A percentile compares a stretch with the other conserved stretches of the same genome.
These are phyloP conservation scores for Hydra vulgaris DNA, from an alignment of 30 jellyfish, hydroid and myxozoan species.

Conservation along the genomic window DNA sequence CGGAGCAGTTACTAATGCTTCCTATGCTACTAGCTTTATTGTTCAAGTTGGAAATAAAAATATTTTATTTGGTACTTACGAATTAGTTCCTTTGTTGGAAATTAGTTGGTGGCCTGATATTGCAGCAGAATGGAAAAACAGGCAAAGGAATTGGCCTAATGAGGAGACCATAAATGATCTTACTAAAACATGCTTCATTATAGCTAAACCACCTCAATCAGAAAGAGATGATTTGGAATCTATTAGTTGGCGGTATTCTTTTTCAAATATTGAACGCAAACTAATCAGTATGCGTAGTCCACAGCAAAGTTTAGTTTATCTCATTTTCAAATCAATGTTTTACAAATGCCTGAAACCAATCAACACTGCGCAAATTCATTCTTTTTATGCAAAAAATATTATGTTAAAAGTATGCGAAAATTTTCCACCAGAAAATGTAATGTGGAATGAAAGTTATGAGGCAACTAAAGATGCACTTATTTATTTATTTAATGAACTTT, in stretches of 20 bases:
- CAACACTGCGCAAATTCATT: background rate
- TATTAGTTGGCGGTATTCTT: slow-evolving; percentile 8
- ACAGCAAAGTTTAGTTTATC: slow-evolving; percentile 7
- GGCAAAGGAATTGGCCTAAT: slow-evolving; percentile 22
- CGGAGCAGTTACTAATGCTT: slow-evolving; percentile 9
- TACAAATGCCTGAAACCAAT: slow-evolving; percentile 21
- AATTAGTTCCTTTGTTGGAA: background rate
- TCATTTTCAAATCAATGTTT: slow-evolving; percentile 15
- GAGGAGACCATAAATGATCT: background rate
- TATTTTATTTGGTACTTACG: background rate
- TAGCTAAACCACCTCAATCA: slow-evolving; percentile 9
- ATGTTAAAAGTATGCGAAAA: slow-evolving; percentile 18
- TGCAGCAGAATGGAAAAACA: slow-evolving; percentile 12
- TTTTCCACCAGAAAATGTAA: slow-evolving; percentile 11
- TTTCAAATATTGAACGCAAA: slow-evolving; percentile 21
- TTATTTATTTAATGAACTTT: background rate
- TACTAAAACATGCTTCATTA: background rate
- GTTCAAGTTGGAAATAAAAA: background rate
- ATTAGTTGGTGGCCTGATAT: slow-evolving; percentile 22
- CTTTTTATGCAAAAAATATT: slow-evolving; percentile 14
- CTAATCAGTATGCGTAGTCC: slow-evolving; percentile 2
- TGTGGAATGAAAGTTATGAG: slow-evolving; percentile 4
- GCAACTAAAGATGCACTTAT: background rate
- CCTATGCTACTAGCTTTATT: background rate
- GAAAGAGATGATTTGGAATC: background rate